Conservation (phyloP, 2,888 invertebrate genomes). For the Polyommatus iphigenia region DNA sequence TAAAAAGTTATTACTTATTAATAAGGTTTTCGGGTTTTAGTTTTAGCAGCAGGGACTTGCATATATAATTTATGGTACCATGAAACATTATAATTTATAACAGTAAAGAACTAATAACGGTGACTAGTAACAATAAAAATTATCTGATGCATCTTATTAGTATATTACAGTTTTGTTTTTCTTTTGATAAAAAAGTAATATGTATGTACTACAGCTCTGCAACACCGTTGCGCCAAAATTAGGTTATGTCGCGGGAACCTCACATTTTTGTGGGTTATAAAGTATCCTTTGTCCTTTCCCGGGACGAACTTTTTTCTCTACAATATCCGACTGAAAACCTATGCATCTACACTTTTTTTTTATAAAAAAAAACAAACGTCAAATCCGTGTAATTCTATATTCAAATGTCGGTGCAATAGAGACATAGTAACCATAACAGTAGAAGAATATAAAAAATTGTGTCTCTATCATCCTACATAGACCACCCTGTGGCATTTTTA, state of each 20-base stretch:
- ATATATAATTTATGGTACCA: background rate
- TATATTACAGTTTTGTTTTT: too few species aligned
- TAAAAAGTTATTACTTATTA: background rate
- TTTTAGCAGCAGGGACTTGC: too few species aligned
- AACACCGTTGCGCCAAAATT: too few species aligned
- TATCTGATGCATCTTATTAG: too few species aligned
- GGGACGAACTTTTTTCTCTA: background rate
- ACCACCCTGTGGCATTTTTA: background rate
- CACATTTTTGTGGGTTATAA: too few species aligned
- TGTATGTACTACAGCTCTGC: too few species aligned
- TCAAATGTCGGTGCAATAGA: background rate
- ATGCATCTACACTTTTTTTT: background rate
- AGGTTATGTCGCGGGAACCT: too few species aligned
- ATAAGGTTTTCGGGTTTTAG: background rate
- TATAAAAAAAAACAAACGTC: background rate
- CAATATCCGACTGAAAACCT: background rate
- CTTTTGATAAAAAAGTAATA: too few species aligned
- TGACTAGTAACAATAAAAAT: too few species aligned
- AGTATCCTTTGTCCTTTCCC: too few species aligned
- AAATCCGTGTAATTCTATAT: constrained; percentile 12
- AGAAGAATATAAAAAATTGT: background rate
- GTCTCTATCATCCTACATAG: background rate
- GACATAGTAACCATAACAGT: background rate
- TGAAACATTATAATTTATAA: background rate
- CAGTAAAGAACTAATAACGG: too few species aligned